Evolutionary conservation across 1,140 invertebrate genomes (phyloP).

Genomic region (Macrobrachium rosenbergii): DNA sequence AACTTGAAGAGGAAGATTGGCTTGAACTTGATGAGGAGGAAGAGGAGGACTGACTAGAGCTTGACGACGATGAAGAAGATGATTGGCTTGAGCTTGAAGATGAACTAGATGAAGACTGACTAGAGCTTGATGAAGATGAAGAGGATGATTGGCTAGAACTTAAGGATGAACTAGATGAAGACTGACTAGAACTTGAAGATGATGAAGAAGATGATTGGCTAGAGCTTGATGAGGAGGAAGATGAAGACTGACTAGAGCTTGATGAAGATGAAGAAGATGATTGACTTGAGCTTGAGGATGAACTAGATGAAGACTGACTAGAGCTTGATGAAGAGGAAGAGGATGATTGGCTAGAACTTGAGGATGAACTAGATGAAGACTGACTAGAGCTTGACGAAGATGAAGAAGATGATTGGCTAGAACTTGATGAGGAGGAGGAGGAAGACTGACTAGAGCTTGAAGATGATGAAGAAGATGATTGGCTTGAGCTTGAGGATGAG

Average conservation of each 20-base stretch:
- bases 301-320: not conserved
- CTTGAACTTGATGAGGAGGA: not conserved
- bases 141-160: constrained; percentile 6
- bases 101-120: not conserved
- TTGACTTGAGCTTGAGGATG: too few relatives aligned
- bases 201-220: not conserved
- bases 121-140: not conserved
- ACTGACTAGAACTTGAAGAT: not conserved
- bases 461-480: too few relatives aligned
- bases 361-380: not conserved
- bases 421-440: not conserved
- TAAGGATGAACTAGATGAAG: not conserved
- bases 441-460: not conserved
- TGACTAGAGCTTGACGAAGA: not conserved
- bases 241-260: not conserved
- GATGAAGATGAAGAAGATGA: not conserved
- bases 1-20: not conserved
- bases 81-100: not conserved
- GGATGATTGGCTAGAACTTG: not conserved
- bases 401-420: not conserved
- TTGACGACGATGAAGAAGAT: not conserved
- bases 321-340: constrained; percentile 5
- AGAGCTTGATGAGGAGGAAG: not conserved
- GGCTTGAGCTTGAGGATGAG: too few relatives aligned
- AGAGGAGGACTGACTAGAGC: not conserved